These are phyloP conservation scores for Taenaris catops DNA, from an alignment of 2,888 invertebrate genomes.

Conservation along the genomic window DNA sequence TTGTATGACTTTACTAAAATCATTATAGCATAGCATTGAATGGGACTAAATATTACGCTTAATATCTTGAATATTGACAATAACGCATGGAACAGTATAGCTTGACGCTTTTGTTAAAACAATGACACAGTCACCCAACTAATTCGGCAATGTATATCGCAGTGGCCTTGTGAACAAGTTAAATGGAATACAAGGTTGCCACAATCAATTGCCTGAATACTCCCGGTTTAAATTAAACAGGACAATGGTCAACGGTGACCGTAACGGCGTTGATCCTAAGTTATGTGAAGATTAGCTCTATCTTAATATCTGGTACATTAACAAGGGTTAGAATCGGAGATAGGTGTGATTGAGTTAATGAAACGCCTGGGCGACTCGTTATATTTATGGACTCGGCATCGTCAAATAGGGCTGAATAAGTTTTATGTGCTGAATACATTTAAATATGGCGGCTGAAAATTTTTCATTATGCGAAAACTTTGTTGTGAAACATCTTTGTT, in stretches of 20 bases:
- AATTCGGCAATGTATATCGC: too few species aligned
- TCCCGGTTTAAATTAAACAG: conserved; percentile 74
- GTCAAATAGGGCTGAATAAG: too few species aligned
- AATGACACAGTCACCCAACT: too few species aligned
- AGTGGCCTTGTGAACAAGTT: too few species aligned
- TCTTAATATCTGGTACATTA: conserved; percentile 72
- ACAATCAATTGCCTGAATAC: conserved; percentile 57
- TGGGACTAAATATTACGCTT: conserved; percentile 14
- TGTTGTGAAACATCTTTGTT: too few species aligned
- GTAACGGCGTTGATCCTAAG: conserved; percentile 71
- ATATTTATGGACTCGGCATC: conserved; percentile 20
- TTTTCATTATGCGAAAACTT: too few species aligned
- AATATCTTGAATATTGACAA: too few species aligned
- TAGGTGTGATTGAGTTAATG: conserved; percentile 33
- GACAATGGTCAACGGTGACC: conserved; percentile 72
- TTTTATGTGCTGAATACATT: too few species aligned
- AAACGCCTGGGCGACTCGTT: conserved; percentile 23
- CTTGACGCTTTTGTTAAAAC: too few species aligned
- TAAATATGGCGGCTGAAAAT: too few species aligned
- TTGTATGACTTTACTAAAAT: conserved; percentile 34
- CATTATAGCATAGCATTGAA: conserved; percentile 30
- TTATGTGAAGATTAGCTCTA: conserved; percentile 76
- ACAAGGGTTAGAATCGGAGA: conserved; percentile 34
- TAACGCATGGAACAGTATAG: too few species aligned
- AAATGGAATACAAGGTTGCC: conserved; percentile 36